Conservation (phyloP, 35 echinoderm and acorn worm genomes). For the Ophiothrix spiculata region DNA sequence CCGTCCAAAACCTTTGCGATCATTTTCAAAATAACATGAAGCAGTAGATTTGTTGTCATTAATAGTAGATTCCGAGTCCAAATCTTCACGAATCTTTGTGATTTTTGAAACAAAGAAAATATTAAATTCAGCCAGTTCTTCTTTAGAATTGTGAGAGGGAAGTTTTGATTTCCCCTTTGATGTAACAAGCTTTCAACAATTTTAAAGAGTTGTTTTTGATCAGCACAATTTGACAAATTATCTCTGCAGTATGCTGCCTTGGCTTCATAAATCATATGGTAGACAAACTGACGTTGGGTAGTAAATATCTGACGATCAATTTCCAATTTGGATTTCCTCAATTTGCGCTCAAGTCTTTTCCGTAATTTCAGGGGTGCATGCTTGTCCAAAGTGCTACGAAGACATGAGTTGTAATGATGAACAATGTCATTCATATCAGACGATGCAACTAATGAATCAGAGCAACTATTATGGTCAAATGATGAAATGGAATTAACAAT, state of each 20-base stretch:
- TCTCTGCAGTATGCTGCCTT: background rate
- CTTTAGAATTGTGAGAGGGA: background rate
- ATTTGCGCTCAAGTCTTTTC: conserved; percentile 24
- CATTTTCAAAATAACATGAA: too few species aligned
- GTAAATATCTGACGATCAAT: conserved; percentile 26
- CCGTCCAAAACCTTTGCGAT: too few species aligned
- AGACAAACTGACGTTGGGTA: background rate
- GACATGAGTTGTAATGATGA: conserved; percentile 1
- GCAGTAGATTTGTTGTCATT: too few species aligned
- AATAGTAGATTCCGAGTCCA: too few species aligned
- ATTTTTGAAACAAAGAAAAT: conserved; percentile 7
- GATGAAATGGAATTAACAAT: background rate
- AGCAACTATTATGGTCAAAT: too few species aligned
- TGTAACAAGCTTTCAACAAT: conserved; percentile 1
- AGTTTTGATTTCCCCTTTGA: conserved; percentile 10
- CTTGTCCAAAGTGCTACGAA: background rate
- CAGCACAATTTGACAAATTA: background rate
- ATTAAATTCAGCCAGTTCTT: conserved; percentile 18
- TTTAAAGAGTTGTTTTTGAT: conserved; percentile 14
- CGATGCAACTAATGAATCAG: too few species aligned
- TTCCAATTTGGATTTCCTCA: conserved; percentile 27
- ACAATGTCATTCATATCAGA: background rate
- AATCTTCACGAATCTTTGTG: background rate
- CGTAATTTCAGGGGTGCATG: conserved; percentile 16
- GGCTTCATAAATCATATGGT: background rate